A percentile compares a stretch with the other conserved stretches of the same genome.
Evolutionary conservation across 2,113 vertebrate species (phyloP).

Genomic region (Heterotilapia buettikoferi): DNA sequence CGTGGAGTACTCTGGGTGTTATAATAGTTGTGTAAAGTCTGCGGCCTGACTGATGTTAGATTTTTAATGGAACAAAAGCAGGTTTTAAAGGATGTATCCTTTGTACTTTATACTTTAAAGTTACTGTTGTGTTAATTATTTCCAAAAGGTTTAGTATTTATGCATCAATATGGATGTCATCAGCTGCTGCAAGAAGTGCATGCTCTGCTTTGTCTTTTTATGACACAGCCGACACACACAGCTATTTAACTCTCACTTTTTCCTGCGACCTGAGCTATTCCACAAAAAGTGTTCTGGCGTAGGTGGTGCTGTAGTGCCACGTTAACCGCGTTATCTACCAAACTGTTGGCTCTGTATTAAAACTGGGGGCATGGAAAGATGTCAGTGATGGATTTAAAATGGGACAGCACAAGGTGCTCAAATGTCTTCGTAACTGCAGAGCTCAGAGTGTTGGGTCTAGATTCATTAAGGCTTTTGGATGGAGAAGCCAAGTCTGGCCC

Average conservation of each 20-base stretch:
- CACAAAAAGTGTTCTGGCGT: neutral
- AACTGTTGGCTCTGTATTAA: neutral
- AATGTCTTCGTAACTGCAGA: neutral
- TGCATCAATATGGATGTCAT: neutral
- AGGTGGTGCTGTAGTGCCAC: neutral
- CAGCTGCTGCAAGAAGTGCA: neutral
- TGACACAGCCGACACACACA: neutral
- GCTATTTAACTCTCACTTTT: neutral
- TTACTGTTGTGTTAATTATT: neutral
- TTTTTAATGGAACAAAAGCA: neutral
- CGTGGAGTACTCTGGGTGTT: accelerated
- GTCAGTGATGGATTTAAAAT: neutral
- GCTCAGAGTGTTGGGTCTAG: neutral
- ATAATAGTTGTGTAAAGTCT: neutral
- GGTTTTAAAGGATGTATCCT: neutral
- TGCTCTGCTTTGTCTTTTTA: neutral
- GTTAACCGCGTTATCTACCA: neutral
- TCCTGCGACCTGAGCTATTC: neutral
- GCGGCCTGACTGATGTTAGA: neutral
- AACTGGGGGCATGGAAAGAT: neutral
- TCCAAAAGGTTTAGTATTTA: neutral
- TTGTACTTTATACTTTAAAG: neutral
- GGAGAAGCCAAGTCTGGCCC: accelerated
- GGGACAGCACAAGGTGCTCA: neutral
- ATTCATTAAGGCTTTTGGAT: neutral